Evolutionary conservation across 2,888 invertebrate species (phyloP).

Genomic region (Trichogramma dendrolimi): DNA sequence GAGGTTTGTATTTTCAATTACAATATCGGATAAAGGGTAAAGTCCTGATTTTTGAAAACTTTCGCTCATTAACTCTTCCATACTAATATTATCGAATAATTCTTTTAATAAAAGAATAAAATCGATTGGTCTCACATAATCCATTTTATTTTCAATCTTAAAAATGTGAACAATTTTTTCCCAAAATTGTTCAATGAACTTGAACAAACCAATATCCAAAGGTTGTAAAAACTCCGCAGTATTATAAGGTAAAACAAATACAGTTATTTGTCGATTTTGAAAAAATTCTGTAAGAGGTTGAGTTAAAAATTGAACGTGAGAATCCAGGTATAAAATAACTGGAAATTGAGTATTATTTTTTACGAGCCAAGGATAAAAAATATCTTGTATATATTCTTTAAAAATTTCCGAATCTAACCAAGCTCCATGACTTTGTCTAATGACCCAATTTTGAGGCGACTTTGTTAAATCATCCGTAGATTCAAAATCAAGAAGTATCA

Average conservation of each 20-base stretch:
- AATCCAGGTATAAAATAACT: conserved; percentile 12
- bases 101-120: neutral
- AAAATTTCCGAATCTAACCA: conserved; percentile 1
- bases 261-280: neutral
- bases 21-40: conserved; percentile 4
- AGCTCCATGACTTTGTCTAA: neutral
- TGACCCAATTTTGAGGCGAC: neutral
- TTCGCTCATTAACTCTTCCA: neutral
- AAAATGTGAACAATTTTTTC: neutral
- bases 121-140: neutral
- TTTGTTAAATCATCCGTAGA: too few species aligned
- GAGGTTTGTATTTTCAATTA: neutral
- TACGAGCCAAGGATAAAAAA: conserved; percentile 13
- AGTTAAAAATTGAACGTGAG: conserved; percentile 1
- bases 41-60: conserved; percentile 8
- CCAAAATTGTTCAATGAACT: neutral
- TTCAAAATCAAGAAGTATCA: conserved; percentile 1
- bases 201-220: conserved; percentile 2
- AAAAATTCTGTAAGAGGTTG: conserved; percentile 10
- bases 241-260: neutral
- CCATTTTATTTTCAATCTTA: neutral
- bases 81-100: neutral
- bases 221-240: conserved; percentile 5
- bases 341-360: conserved; percentile 4
- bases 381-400: conserved; percentile 3